Evolutionary conservation across 2,888 invertebrate species (phyloP).

Genomic region (Coremacera marginata): DNA sequence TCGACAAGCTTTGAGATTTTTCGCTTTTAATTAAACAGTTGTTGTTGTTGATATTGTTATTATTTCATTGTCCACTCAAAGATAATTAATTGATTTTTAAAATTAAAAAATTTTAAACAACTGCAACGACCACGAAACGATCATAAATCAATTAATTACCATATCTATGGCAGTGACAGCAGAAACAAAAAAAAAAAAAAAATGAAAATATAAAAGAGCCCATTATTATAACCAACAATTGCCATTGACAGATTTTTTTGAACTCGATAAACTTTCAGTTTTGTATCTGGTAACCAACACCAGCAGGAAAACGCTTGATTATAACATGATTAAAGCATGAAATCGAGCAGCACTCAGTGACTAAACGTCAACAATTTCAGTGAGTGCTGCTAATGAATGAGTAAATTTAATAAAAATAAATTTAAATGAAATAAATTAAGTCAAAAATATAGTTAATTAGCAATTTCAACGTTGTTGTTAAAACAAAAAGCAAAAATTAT

Average conservation of each 20-base stretch:
- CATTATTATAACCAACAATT: slow-evolving; percentile 2
- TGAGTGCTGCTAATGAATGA: too few species aligned
- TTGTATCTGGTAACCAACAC: not conserved
- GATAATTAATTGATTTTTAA: slow-evolving; percentile 5
- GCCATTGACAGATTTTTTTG: not conserved
- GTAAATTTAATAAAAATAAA: too few species aligned
- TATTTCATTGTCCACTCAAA: not conserved
- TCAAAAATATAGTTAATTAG: too few species aligned
- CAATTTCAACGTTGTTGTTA: too few species aligned
- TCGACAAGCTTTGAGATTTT: too few species aligned
- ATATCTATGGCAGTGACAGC: slow-evolving; percentile 15
- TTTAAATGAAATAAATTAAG: too few species aligned
- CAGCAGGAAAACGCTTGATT: too few species aligned
- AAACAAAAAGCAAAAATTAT: too few species aligned
- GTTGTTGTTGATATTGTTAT: not conserved
- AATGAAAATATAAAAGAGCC: too few species aligned
- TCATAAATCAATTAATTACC: slow-evolving; percentile 28
- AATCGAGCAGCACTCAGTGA: too few species aligned
- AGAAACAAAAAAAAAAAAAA: not conserved
- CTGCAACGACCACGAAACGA: not conserved
- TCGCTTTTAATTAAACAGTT: not conserved
- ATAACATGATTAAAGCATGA: too few species aligned
- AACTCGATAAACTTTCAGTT: not conserved
- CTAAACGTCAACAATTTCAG: too few species aligned
- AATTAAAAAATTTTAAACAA: not conserved